Base-by-base conservation (phyloP, 2,113 vertebrate genomes). In the Lampris incognitus region DNA sequence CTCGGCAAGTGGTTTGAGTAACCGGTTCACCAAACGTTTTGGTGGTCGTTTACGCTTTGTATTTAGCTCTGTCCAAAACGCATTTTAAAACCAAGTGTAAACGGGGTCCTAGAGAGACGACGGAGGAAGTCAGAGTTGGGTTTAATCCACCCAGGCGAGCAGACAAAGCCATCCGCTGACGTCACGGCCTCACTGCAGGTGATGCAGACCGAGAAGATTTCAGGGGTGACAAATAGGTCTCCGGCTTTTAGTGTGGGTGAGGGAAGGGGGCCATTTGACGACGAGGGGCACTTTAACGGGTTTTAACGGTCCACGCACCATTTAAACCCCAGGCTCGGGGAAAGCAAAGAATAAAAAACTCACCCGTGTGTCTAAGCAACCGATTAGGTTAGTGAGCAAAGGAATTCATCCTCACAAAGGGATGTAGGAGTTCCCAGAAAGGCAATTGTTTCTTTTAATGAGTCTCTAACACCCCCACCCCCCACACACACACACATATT, bases 181-280 rank as follows among this genome's bases (percentile, higher is more conserved):
- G 42, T n/a, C 40, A 48, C 38, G 5, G 5, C 37, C 88, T 85
- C 62, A 83, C 72, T 58, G 72, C 56, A 62, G 65, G 42, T 55
- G 54, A 57, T 74, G 72, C 63, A 80, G 74, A 72, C 36, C 4
- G 40, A 61, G 37, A 11, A 6, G 59, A 76, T 57, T 24, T 73
- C 49, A 86, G 77, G 41, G 13, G 46, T 62, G 74, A 79, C 76
- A 77, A 85, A 81, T 64, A 58, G 66, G 66, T 63, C 59, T 51
- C 41, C 49, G 38, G 66, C 69, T 87, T 83, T 85, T 76, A 70
- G 69, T 36, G 72, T 40, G 40, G 67, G 46, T 65, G 61, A 71
- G 10, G 44, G 68, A 79, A 68, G 48, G 24, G 24, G 57, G 6
- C 74, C 40, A 51, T 51, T 54, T 75, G 57, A 64, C 62, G 48